Base-by-base conservation (phyloP, 2,113 vertebrate genomes). In the Gambusia affinis region DNA sequence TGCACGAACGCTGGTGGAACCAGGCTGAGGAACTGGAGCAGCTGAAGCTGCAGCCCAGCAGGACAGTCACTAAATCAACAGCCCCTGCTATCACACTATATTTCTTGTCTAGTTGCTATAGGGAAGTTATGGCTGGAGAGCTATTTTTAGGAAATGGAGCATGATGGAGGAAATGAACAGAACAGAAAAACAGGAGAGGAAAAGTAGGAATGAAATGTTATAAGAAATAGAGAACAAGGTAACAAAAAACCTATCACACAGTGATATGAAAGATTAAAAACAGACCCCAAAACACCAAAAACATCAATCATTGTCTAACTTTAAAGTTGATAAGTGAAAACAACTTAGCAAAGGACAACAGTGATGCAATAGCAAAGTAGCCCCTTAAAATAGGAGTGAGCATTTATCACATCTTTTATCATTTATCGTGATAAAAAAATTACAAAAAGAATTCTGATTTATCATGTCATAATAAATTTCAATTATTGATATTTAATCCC, bases 61-160 rank as follows among this genome's bases (percentile, higher is more conserved):
- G 67, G 78, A 66, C 33, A n/a, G 71, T 27, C 80, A 70, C 42
- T 86, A 76, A 87, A 83, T 85, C 85, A 87, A 51, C 10, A 72
- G 63, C 70, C 82, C 60, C 42, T 30, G 64, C 64, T 17, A 72
- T 5, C 30, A 71, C 47, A n/a, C 63, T 37, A 60, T 63, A 66
- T 74, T 87, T 85, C 77, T 80, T 51, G 3, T 63, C 67, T 60
- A 17, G 70, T 72, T 84, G 83, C 81, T 80, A 35, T 51, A 68
- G 66, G 75, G 78, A 84, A 8, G 37, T 35, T 61, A 35, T 12
- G 12, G 62, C 42, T 64, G 44, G 17, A 3, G 82, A 83, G 70
- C 70, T 85, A 83, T 83, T 85, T 85, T 75, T 62, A 67, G 81
- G 75, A 83, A 85, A 2, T 88, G 72, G 87, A 82, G 71, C 82